phyloP scores from a whole-genome alignment of 1,140 invertebrate genomes.

The Meloidogyne hapla region DNA sequence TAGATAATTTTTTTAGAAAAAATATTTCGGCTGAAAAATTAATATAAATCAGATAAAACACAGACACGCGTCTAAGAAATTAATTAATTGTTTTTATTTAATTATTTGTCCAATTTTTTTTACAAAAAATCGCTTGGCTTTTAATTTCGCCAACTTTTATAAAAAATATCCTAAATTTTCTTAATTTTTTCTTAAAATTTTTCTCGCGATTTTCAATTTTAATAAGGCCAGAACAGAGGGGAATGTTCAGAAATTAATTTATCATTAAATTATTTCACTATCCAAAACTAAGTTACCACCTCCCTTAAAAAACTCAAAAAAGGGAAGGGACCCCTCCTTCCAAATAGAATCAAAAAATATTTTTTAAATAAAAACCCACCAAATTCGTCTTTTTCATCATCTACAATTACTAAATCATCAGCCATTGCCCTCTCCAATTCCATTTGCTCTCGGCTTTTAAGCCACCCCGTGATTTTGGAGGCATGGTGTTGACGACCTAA shows the following conservation, averaged over 20 bases:
- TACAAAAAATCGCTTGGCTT: no score
- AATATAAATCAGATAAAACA: not conserved
- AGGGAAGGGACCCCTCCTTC: no score
- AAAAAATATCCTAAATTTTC: no score
- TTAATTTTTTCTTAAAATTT: no score
- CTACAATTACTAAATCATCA: not conserved
- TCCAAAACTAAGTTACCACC: no score
- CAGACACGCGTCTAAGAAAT: not conserved
- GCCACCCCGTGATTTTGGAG: slow-evolving; percentile 4
- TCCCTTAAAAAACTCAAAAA: no score
- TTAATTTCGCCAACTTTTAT: no score
- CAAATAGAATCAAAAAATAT: not conserved
- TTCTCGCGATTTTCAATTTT: no score
- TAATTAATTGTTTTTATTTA: not conserved
- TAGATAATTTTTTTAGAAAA: not conserved
- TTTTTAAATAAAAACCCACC: not conserved
- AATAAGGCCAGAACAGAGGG: no score
- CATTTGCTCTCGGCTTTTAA: not conserved
- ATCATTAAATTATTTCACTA: no score
- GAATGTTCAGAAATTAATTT: no score
- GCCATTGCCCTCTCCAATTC: not conserved
- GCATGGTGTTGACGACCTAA: not conserved
- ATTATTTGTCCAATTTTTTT: not conserved
- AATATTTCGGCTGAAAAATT: not conserved
- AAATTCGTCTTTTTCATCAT: not conserved